Evolutionary conservation across 92 coral and sea anemone species (phyloP).

Genomic region (Micromussa lordhowensis): DNA sequence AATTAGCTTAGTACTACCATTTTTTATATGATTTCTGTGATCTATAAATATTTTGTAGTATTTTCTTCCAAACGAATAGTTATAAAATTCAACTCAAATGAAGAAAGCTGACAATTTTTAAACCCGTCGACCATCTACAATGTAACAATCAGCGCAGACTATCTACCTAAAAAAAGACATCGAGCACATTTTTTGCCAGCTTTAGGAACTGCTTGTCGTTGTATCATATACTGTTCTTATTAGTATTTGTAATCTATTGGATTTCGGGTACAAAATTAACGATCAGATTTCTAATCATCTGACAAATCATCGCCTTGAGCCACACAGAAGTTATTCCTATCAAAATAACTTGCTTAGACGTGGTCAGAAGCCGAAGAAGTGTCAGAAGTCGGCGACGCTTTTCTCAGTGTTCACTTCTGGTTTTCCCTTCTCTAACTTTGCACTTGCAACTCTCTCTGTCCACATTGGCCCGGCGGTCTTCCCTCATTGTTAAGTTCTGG

Average conservation of each 20-base stretch:
- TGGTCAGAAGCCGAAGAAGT: background rate
- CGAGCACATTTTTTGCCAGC: background rate
- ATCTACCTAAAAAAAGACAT: slow-evolving; percentile 12
- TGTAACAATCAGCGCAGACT: background rate
- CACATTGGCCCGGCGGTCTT: background rate
- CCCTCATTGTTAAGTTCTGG: background rate
- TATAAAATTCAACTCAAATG: background rate
- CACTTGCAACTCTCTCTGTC: background rate
- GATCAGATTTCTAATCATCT: background rate
- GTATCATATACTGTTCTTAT: background rate
- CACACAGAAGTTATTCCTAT: background rate
- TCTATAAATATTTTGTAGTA: slow-evolving; percentile 3
- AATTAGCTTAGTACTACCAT: background rate
- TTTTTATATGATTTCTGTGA: background rate
- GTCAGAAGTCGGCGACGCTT: background rate
- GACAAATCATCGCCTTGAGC: background rate
- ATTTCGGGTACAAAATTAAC: background rate
- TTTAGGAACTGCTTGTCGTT: background rate
- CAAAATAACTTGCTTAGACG: background rate
- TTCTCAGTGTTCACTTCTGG: background rate
- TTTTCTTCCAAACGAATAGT: background rate
- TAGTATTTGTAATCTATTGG: background rate
- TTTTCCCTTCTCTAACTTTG: background rate
- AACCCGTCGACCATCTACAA: background rate
- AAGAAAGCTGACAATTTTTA: slow-evolving; percentile 7